Evolutionary conservation across 1,140 invertebrate genomes (phyloP).

Genomic region (Formica exsecta): DNA sequence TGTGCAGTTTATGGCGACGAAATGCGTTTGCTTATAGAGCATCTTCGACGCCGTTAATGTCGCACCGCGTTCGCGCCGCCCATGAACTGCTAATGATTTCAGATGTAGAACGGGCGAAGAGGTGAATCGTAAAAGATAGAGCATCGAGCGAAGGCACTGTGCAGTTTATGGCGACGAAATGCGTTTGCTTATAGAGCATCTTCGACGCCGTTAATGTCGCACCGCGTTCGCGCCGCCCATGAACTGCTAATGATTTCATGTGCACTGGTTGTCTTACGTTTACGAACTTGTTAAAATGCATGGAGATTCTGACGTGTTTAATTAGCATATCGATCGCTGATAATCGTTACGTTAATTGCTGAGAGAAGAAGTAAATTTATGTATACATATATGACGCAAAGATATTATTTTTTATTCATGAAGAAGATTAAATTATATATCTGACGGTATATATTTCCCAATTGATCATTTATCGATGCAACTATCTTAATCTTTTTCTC

Average conservation of each 20-base stretch:
- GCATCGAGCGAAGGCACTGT: constrained; percentile 19
- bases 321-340: not conserved
- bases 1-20: constrained; percentile 50
- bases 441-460: constrained; percentile 23
- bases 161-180: constrained; percentile 58
- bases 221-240: constrained; percentile 3
- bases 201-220: constrained; percentile 60
- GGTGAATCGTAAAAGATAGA: too few species aligned
- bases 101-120: too few species aligned
- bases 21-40: constrained; percentile 55
- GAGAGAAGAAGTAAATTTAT: not conserved
- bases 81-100: constrained; percentile 50
- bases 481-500: constrained; percentile 42
- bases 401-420: constrained; percentile 1
- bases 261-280: not conserved
- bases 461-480: constrained; percentile 15
- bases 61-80: constrained; percentile 14
- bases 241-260: constrained; percentile 52
- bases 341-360: not conserved
- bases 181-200: constrained; percentile 51
- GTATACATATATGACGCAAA: not conserved
- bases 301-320: not conserved
- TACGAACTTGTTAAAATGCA: constrained; percentile 20
- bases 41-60: constrained; percentile 61
- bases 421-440: constrained; percentile 7